A percentile compares a stretch with the other conserved stretches of the same genome.
Conservation (phyloP, 2,797 vertebrate genomes). For the Ammospiza maritima region DNA sequence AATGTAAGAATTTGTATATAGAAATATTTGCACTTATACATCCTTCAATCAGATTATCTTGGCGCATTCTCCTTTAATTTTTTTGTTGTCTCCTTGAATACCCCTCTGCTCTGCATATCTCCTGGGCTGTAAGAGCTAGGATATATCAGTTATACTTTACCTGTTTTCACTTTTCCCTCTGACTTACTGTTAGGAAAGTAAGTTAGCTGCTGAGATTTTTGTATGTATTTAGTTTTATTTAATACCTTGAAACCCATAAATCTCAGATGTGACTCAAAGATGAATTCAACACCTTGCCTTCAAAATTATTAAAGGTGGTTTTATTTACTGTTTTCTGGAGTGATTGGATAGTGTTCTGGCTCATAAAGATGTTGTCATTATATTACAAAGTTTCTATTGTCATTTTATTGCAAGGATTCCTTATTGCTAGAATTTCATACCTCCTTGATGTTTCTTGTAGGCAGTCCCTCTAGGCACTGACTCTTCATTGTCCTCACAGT, state of each 20-base stretch:
- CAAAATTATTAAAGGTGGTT: not conserved
- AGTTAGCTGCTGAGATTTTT: not conserved
- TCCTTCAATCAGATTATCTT: not conserved
- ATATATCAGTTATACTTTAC: not conserved
- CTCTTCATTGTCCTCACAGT: too few species aligned
- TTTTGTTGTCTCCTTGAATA: not conserved
- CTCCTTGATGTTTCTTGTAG: too few species aligned
- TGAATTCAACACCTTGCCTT: not conserved
- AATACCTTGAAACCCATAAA: not conserved
- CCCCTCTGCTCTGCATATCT: not conserved
- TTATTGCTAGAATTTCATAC: too few species aligned
- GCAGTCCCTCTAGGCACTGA: too few species aligned
- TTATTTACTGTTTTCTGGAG: not conserved
- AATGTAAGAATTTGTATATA: not conserved
- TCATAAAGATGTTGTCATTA: not conserved
- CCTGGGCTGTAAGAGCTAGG: not conserved
- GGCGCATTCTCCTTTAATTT: not conserved
- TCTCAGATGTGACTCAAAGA: not conserved
- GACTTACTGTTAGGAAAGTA: not conserved
- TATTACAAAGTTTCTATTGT: too few species aligned
- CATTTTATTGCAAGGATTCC: too few species aligned
- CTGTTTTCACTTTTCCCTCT: not conserved
- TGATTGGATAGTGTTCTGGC: not conserved
- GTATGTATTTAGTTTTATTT: not conserved
- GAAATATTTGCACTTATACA: not conserved